phyloP scores from a whole-genome alignment of 2,113 vertebrate species.

The Menidia beryllina region DNA sequence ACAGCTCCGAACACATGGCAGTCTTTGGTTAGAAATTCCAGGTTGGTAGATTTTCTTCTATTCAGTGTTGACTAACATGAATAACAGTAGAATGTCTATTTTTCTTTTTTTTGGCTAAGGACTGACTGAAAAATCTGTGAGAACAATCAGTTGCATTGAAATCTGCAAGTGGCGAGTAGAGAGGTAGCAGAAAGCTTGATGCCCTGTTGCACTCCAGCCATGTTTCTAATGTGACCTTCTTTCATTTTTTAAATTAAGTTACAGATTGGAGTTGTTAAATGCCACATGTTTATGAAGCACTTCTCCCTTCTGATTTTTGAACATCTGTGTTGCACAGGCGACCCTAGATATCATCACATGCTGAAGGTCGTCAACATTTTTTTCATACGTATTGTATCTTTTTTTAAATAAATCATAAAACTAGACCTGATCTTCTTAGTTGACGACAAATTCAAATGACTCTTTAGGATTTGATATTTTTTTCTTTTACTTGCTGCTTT shows the following conservation, averaged over 20 bases:
- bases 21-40: conserved; percentile 38
- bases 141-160: neutral
- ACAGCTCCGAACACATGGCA: conserved; percentile 10
- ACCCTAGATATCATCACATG: neutral
- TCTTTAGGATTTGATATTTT: neutral
- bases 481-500: too few relatives aligned
- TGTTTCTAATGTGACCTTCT: conserved; percentile 12
- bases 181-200: neutral
- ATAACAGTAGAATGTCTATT: too few relatives aligned
- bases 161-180: neutral
- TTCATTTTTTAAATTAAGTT: conserved; percentile 6
- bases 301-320: neutral
- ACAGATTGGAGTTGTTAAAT: conserved; percentile 23
- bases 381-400: too few relatives aligned
- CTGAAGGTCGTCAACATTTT: neutral
- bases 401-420: neutral
- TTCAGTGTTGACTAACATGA: neutral
- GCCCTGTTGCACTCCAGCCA: neutral
- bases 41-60: conserved; percentile 53
- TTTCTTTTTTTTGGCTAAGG: neutral
- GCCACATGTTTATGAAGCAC: neutral
- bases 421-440: too few relatives aligned
- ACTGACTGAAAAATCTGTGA: neutral
- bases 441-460: neutral
- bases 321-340: conserved; percentile 2